Percentiles rank a stretch among this genome's conserved stretches.
These are phyloP conservation scores for Poecilia gillii DNA, from an alignment of 2,797 vertebrate species.

Conservation along the genomic window DNA sequence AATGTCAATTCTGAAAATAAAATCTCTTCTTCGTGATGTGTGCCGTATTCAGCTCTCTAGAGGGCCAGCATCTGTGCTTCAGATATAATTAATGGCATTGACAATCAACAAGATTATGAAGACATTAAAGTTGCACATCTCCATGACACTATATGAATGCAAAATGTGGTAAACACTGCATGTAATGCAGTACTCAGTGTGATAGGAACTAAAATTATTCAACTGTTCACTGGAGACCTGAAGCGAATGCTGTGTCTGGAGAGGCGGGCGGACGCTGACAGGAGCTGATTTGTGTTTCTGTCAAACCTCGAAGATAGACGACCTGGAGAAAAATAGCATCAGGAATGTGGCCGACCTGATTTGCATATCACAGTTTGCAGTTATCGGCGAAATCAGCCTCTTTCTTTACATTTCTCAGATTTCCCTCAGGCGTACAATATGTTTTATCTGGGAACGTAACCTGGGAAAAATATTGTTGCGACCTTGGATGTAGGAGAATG, in stretches of 20 bases:
- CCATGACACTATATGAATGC: not conserved
- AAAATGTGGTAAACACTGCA: not conserved
- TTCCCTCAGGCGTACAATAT: not conserved
- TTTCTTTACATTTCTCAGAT: conserved; percentile 1
- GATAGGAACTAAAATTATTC: not conserved
- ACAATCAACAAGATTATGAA: not conserved
- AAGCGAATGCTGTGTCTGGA: conserved; percentile 13
- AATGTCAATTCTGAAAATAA: not conserved
- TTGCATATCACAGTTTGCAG: conserved; percentile 40
- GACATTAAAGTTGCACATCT: not conserved
- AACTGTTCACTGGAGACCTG: conserved; percentile 3
- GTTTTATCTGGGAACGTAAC: conserved; percentile 9
- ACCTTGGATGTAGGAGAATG: conserved; percentile 2
- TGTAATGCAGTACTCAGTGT: not conserved
- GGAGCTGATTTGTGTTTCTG: conserved; percentile 37
- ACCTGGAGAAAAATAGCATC: conserved; percentile 23
- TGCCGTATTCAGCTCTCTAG: not conserved
- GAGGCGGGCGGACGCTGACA: conserved; percentile 19
- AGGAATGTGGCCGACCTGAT: conserved; percentile 26
- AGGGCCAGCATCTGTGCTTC: not conserved
- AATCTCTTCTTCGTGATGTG: not conserved
- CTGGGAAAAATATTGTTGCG: not conserved
- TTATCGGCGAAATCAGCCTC: conserved; percentile 7
- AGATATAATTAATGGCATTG: not conserved
- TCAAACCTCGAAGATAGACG: conserved; percentile 33